These are phyloP conservation scores for Apteryx mantelli DNA, from an alignment of 2,113 vertebrate genomes.

Conservation along the genomic window DNA sequence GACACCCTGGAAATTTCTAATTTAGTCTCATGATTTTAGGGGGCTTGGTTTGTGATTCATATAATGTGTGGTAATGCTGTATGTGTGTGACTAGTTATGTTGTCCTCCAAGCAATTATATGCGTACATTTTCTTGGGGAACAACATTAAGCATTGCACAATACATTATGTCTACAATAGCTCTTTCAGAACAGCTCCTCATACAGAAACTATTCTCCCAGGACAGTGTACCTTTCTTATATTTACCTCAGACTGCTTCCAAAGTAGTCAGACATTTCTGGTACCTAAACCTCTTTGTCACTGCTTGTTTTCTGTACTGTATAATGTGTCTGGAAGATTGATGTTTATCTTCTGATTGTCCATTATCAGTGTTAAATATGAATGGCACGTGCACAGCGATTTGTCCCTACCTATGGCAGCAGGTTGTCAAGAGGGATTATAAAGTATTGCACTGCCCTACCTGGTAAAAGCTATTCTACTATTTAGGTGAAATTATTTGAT, in stretches of 20 bases:
- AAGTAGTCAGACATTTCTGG: background rate
- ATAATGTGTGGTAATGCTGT: background rate
- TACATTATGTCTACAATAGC: background rate
- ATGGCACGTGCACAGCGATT: constrained; percentile 6
- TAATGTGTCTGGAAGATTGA: constrained; percentile 9
- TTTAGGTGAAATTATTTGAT: constrained; percentile 56
- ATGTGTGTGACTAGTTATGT: fast-evolving
- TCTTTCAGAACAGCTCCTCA: background rate
- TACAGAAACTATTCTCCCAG: background rate
- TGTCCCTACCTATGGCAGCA: constrained; percentile 11
- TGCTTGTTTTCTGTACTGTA: background rate
- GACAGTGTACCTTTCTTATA: background rate
- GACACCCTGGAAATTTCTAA: background rate
- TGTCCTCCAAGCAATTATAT: background rate
- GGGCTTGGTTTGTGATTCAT: background rate
- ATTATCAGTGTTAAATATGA: constrained; percentile 31
- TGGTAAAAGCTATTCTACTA: constrained; percentile 16
- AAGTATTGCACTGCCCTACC: background rate
- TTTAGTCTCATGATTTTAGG: background rate
- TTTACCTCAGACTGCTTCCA: background rate
- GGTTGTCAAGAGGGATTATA: background rate
- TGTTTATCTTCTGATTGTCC: constrained; percentile 20
- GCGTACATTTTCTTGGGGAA: background rate
- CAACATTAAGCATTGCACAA: background rate
- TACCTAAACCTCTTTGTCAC: constrained; percentile 3